A percentile compares a stretch with the other conserved stretches of the same genome.
These are phyloP conservation scores for Lutraria rhynchaena DNA, from an alignment of 1,140 invertebrate species.

Conservation along the genomic window DNA sequence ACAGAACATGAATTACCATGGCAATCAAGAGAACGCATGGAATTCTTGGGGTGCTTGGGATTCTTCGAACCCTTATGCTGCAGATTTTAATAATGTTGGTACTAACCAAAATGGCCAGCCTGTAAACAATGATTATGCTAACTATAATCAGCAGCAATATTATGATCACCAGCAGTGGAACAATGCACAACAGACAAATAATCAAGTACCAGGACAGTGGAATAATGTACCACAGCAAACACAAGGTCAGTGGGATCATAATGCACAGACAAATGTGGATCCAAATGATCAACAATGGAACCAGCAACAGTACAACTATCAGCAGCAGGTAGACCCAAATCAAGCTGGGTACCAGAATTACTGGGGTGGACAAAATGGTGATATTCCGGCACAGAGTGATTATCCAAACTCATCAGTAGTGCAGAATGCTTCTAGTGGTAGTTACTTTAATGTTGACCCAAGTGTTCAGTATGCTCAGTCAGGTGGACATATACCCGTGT, in stretches of 20 bases:
- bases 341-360: conserved; percentile 36
- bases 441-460: background rate
- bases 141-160: conserved; percentile 5
- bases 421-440: conserved; percentile 17
- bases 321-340: conserved; percentile 2
- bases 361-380: conserved; percentile 42
- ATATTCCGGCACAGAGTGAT: background rate
- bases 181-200: conserved; percentile 3
- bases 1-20: background rate
- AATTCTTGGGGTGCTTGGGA: conserved; percentile 44
- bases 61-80: conserved; percentile 14
- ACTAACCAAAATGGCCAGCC: background rate
- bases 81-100: background rate
- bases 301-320: conserved; percentile 13
- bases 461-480: conserved; percentile 23
- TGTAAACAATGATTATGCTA: background rate
- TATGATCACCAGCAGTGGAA: conserved; percentile 21
- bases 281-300: conserved; percentile 28
- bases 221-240: conserved; percentile 6
- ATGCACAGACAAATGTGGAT: conserved; percentile 14
- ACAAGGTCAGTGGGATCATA: conserved; percentile 22
- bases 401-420: background rate
- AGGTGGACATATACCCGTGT: background rate
- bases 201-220: conserved; percentile 33
- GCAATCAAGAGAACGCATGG: conserved; percentile 25